Evolutionary conservation across 2,888 invertebrate genomes (phyloP), one percentile per base, ranked within the genome.

Genomic region (Suillia variegata): DNA sequence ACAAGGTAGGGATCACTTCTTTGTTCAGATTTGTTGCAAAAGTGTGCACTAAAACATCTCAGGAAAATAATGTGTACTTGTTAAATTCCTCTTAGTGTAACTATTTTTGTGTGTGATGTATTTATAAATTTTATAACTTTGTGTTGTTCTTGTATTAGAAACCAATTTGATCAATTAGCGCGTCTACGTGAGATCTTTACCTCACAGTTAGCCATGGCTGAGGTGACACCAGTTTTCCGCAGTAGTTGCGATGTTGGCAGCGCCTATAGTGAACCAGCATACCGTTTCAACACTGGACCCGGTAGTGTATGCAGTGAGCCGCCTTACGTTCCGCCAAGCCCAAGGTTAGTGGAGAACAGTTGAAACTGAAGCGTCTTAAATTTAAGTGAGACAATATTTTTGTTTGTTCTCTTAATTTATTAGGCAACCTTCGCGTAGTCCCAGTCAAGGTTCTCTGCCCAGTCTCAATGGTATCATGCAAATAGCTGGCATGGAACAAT

Each of bases 281-380:
- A 79, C 59, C 77, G 82, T 10, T 81, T 81, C 57, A 81, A 79
- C 61, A 77, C 80, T n/a, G 82, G 82, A 13, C 90, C 91, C 63
- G 91, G 91, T 67, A 93, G 93, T 74, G 92, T 93, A 63, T 93
- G 92, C 79, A 93, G 92, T 78, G 93, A 93, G 79, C 93, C 93
- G 1, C 90, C 92, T 5, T 93, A 93, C 74, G 79, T 85, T 13
- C 80, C 84, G 51, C 82, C 83, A n/a, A 82, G 81, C 73, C 83
- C 82, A 60, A 76, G 80, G 80, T 84, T 68, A 76, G 77, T 62
- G 31, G 15, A 13, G 8, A 22, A 2, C 20, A 47, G 8, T 24
- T 18, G 18, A 33, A 33, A 52, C 4, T 26, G 13, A 5, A 48
- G 21, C 20, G 2, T 47, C n/a, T n/a, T n/a, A n/a, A n/a, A n/a